A percentile compares a stretch with the other conserved stretches of the same genome.
phyloP scores from a whole-genome alignment of 2,113 vertebrate genomes.

The Bubo blakistoni region DNA sequence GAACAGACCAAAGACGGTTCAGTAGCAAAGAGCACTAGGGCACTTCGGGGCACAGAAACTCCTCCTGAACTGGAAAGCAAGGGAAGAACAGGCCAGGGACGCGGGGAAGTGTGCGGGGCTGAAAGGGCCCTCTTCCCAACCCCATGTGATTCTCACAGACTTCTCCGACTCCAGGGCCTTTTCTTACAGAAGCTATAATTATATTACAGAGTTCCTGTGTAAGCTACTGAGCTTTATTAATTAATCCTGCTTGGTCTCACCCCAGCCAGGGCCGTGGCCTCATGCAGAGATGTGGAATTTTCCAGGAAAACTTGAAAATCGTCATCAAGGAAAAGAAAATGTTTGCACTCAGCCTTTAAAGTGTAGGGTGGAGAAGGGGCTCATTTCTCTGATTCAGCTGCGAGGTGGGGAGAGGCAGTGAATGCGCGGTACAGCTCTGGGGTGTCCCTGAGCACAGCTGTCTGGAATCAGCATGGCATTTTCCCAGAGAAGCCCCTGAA shows the following conservation, averaged over 20 bases:
- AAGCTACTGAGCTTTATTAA: conserved; percentile 75
- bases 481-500: neutral
- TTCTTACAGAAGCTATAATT: conserved; percentile 85
- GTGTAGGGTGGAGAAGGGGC: neutral
- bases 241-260: conserved; percentile 69
- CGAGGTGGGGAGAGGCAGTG: neutral
- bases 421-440: rapidly evolving
- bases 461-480: neutral
- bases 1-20: neutral
- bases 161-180: conserved; percentile 75
- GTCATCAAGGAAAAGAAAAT: conserved; percentile 55
- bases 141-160: conserved; percentile 71
- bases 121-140: conserved; percentile 73
- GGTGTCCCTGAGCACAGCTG: neutral
- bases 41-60: neutral
- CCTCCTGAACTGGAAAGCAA: neutral
- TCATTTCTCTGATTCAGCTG: neutral
- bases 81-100: neutral
- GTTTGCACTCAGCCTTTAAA: neutral
- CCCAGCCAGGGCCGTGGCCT: conserved; percentile 37
- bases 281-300: conserved; percentile 86
- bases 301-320: conserved; percentile 87
- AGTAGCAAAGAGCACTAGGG: neutral
- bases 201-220: conserved; percentile 70
- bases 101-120: conserved; percentile 8